Evolutionary conservation across 2,888 invertebrate genomes (phyloP).

Genomic region (Leptinotarsa tumamoca): DNA sequence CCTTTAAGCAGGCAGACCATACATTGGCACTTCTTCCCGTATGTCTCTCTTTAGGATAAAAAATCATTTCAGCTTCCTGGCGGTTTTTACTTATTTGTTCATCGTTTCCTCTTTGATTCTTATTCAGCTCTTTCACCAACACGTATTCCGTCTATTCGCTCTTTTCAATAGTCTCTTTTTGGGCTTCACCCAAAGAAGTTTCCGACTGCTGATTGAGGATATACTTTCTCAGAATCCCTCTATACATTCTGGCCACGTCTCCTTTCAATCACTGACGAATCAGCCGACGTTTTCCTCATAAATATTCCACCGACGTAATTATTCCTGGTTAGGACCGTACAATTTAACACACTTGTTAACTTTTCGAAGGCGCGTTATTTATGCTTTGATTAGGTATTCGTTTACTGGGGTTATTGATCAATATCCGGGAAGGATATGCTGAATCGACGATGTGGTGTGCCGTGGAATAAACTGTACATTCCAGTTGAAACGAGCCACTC

Average conservation of each 20-base stretch:
- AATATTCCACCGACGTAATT: slow-evolving; percentile 26
- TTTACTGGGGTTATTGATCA: slow-evolving; percentile 20
- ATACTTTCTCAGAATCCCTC: slow-evolving; percentile 28
- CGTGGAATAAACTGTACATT: no score
- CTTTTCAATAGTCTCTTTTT: slow-evolving; percentile 4
- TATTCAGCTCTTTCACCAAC: not conserved
- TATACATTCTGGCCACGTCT: slow-evolving; percentile 32
- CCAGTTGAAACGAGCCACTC: no score
- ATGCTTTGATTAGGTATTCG: slow-evolving; percentile 14
- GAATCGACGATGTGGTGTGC: not conserved
- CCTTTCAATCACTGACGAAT: slow-evolving; percentile 35
- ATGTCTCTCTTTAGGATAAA: no score
- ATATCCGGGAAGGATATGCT: not conserved
- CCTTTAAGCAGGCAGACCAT: no score
- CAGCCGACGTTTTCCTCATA: slow-evolving; percentile 28
- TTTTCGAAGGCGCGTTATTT: slow-evolving; percentile 21
- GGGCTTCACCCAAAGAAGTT: slow-evolving; percentile 6
- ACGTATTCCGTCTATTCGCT: not conserved
- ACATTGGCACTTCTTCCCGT: no score
- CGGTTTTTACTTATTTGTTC: no score
- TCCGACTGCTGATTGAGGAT: slow-evolving; percentile 13
- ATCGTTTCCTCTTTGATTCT: no score
- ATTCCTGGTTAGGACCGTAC: slow-evolving; percentile 25
- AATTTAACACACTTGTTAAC: slow-evolving; percentile 25
- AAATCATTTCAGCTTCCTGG: no score